Base-by-base conservation (phyloP, 2,888 invertebrate genomes). In the Hemithea aestivaria region DNA sequence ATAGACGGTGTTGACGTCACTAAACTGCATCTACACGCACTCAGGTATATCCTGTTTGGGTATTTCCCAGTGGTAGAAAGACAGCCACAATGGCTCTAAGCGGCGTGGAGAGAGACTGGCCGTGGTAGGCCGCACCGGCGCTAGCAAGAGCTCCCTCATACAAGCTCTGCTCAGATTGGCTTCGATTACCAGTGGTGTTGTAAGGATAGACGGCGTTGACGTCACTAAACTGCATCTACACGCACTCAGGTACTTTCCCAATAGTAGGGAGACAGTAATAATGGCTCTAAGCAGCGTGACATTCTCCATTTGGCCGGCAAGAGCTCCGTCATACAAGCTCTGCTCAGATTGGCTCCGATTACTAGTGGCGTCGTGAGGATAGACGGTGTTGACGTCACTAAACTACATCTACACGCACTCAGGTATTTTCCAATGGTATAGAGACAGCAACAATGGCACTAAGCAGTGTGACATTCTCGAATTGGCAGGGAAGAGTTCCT, bases 261-360 rank as follows among this genome's bases (percentile, higher is more conserved):
- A 72, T 20, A 63, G 55, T 10, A 66, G 66, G 7, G 60, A 61
- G n/a, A 50, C 54, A 38, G 81, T 93, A 11, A 70, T 90, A 1
- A 90, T 92, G 49, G 92, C 94, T 0, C 70, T 96, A 35, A 88
- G 89, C 35, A 90, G 90, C 45, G 89, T 98, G 97, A 98, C 80
- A 94, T 96, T 73, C 89, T 97, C 45, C 96, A 94, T 16, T 93
- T 98, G 39, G 95, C 96, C 37, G 98, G 98, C 33, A 98, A 98
- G 84, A 95, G 95, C 60, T 96, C 96, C 2, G 84, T 98, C 20
- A 89, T 98, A 58, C 88, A 91, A 24, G 94, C 94, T 1, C 68
- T 98, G 2, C 92, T 96, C 71, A 89, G 97, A 34, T 88, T 97
- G 35, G 90, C 91, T 6, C 94, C 95, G 43, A 70, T 93, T 16